Percentiles rank a stretch among this genome's conserved stretches.
Evolutionary conservation across 1,140 invertebrate species (phyloP).

Genomic region (Trachelipus rathkii): DNA sequence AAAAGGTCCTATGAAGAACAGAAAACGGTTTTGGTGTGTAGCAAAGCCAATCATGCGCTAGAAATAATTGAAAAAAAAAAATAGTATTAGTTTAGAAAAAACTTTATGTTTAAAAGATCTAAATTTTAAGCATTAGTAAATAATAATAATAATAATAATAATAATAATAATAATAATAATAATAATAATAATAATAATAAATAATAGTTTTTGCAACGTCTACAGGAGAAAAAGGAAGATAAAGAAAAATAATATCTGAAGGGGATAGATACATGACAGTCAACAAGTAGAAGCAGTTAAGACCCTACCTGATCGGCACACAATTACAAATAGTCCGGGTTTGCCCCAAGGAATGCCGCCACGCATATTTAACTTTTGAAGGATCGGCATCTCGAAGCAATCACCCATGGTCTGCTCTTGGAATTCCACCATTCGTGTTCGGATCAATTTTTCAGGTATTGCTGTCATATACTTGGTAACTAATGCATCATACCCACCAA

Average conservation of each 20-base stretch:
- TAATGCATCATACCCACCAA: conserved; percentile 54
- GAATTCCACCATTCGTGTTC: conserved; percentile 47
- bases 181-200: too few species aligned
- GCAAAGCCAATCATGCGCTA: too few species aligned
- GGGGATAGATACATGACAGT: too few species aligned
- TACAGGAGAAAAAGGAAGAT: too few species aligned
- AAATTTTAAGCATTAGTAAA: background rate
- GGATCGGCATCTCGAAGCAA: conserved; percentile 50
- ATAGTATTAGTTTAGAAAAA: too few species aligned
- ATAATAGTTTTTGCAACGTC: too few species aligned
- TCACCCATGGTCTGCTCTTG: conserved; percentile 49
- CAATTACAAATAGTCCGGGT: conserved; percentile 58
- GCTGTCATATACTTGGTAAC: conserved; percentile 53
- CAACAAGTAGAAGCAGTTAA: too few species aligned
- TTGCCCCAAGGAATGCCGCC: conserved; percentile 56
- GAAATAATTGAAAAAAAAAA: too few species aligned
- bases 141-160: background rate
- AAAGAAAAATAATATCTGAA: too few species aligned
- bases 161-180: background rate
- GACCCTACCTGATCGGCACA: conserved; percentile 55
- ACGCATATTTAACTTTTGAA: conserved; percentile 52
- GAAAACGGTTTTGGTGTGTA: too few species aligned
- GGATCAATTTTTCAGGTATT: conserved; percentile 47
- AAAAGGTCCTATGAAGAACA: too few species aligned
- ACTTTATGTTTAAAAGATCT: background rate